Base-by-base conservation (phyloP, 2,797 vertebrate species). In the Gambusia yucatana region DNA sequence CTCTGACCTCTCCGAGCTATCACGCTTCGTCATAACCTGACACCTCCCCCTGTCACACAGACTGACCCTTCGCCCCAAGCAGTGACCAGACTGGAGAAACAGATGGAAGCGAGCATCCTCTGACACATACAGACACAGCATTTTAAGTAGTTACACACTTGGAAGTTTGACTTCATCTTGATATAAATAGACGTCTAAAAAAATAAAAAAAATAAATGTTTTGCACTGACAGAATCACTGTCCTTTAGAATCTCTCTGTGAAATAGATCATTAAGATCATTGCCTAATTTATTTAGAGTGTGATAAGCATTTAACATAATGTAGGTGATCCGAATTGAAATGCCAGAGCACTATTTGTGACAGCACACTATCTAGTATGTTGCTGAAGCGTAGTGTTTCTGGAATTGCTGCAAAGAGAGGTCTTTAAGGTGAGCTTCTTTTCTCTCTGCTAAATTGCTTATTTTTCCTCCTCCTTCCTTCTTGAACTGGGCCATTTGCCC, bases 361-460 rank as follows among this genome's bases (percentile, higher is more conserved):
- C 86, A 88, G 77, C 9, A 50, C 70, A n/a, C 81, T 87, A 79
- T 84, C 86, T 91, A n/a, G n/a, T n/a, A 78, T 88, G 86, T 91
- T 89, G 86, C 87, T 76, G 82, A 84, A 88, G 89, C 81, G 80
- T 82, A 82, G 78, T 78, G 80, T 70, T 84, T 78, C 25, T 67
- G 65, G 85, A 91, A 86, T 83, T 73, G 84, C 86, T 88, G 92
- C 90, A 89, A 87, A 61, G 89, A 91, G 86, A 94, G 89, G 93
- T 94, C 89, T 87, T 82, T 71, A 87, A 88, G 92, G 91, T 94
- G 91, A 94, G 83, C 75, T 85, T 87, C 81, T 78, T 90, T 91
- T 91, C 91, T 85, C 85, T 84, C 13, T 8, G 77, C 91, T 90
- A 94, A 94, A 95, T 95, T 93, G 91, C 90, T 92, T 95, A 89